phyloP scores from a whole-genome alignment of 2,888 invertebrate genomes.

The Anodontia alba region DNA sequence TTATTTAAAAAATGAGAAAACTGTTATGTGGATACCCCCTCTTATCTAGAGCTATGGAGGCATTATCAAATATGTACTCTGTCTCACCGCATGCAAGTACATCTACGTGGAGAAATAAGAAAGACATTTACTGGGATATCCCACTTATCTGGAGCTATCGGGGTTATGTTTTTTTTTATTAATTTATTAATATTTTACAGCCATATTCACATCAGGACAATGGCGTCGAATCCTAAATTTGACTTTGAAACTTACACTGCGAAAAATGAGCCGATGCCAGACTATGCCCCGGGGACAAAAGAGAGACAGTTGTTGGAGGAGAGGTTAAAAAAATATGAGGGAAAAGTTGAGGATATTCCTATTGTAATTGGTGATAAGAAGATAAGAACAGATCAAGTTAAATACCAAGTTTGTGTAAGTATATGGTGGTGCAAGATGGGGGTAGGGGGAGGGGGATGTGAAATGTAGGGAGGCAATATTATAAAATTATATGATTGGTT shows the following conservation, averaged over 20 bases:
- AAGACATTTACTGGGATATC: too few relatives aligned
- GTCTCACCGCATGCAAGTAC: too few relatives aligned
- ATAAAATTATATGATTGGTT: too few relatives aligned
- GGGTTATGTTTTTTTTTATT: too few relatives aligned
- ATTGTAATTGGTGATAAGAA: slow-evolving; percentile 98
- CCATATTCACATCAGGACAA: slow-evolving; percentile 5
- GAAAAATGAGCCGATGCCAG: slow-evolving; percentile 86
- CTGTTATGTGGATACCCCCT: too few relatives aligned
- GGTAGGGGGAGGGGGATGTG: too few relatives aligned
- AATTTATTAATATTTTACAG: neutral
- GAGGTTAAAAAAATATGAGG: slow-evolving; percentile 89
- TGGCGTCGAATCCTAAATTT: slow-evolving; percentile 20
- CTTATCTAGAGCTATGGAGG: too few relatives aligned
- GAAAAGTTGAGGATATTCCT: slow-evolving; percentile 93
- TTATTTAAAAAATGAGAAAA: too few relatives aligned
- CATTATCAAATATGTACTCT: too few relatives aligned
- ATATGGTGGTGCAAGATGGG: neutral
- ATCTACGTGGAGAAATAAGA: too few relatives aligned
- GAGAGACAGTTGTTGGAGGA: slow-evolving; percentile 91
- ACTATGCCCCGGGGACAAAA: slow-evolving; percentile 92
- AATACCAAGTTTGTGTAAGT: slow-evolving; percentile 89
- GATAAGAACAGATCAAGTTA: slow-evolving; percentile 90
- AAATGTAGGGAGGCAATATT: too few relatives aligned
- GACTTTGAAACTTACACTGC: slow-evolving; percentile 75
- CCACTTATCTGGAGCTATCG: too few relatives aligned